These are phyloP conservation scores for Sminthurinus aureus DNA, from an alignment of 2,888 invertebrate genomes.

Conservation along the genomic window DNA sequence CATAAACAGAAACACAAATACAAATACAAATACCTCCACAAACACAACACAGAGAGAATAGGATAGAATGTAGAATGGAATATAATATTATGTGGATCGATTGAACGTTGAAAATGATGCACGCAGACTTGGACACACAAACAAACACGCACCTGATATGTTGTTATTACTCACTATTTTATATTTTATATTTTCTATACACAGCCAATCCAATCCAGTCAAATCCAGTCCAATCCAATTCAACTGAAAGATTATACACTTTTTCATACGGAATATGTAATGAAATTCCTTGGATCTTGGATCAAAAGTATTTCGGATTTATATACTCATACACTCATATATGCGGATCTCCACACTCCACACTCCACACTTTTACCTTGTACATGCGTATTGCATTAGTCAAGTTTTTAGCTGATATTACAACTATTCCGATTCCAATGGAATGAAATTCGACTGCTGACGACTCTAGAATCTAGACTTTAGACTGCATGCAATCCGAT, in stretches of 20 bases:
- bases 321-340: too few species aligned
- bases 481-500: background rate
- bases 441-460: background rate
- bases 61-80: too few species aligned
- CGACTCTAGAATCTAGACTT: background rate
- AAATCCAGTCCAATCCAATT: too few species aligned
- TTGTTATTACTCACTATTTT: too few species aligned
- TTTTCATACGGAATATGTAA: background rate
- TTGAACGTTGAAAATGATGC: background rate
- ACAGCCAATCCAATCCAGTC: too few species aligned
- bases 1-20: background rate
- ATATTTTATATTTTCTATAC: too few species aligned
- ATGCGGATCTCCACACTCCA: too few species aligned
- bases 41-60: background rate
- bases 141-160: background rate
- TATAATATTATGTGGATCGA: too few species aligned
- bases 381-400: background rate
- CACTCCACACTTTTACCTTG: too few species aligned
- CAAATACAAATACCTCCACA: background rate
- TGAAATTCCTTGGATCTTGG: background rate
- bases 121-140: background rate
- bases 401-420: background rate
- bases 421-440: conserved; percentile 2
- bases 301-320: too few species aligned
- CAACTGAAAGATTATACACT: background rate